Evolutionary conservation across 1,140 invertebrate genomes (phyloP).

Genomic region (Neodiprion pinetum): DNA sequence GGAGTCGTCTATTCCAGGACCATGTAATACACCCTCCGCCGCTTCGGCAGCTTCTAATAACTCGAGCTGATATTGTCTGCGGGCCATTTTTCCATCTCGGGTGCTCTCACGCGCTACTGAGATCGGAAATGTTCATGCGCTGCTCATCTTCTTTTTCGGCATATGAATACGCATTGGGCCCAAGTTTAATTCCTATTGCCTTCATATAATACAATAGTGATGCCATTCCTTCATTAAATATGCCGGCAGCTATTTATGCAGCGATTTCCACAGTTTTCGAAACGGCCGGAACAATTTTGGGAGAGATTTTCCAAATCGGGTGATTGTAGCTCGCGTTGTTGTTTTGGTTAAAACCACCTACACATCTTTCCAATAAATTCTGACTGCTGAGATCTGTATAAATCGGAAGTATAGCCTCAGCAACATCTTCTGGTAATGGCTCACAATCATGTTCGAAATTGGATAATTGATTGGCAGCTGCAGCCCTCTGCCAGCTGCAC

Average conservation of each 20-base stretch:
- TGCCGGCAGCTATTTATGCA: constrained; percentile 19
- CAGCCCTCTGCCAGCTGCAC: constrained; percentile 36
- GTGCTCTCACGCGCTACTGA: constrained; percentile 20
- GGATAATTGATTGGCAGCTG: constrained; percentile 19
- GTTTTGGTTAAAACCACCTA: constrained; percentile 29
- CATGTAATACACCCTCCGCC: constrained; percentile 19
- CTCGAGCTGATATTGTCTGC: constrained; percentile 19
- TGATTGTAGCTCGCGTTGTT: constrained; percentile 34
- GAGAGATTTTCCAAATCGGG: constrained; percentile 31
- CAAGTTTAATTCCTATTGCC: constrained; percentile 23
- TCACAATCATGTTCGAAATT: constrained; percentile 13
- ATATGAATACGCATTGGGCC: constrained; percentile 19
- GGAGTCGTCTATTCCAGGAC: background rate
- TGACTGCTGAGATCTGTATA: constrained; percentile 28
- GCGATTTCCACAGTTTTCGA: constrained; percentile 31
- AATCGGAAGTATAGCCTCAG: constrained; percentile 20
- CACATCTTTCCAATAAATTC: constrained; percentile 24
- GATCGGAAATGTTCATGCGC: constrained; percentile 15
- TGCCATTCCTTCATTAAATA: constrained; percentile 23
- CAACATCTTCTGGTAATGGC: constrained; percentile 6
- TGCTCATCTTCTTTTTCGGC: constrained; percentile 24
- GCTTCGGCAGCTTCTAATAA: constrained; percentile 27
- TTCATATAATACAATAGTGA: constrained; percentile 25
- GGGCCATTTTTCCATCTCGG: constrained; percentile 20
- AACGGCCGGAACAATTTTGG: constrained; percentile 29